A percentile compares a stretch with the other conserved stretches of the same genome.
Conservation (phyloP, 2,113 vertebrate species). For the Pardalotus punctatus region DNA sequence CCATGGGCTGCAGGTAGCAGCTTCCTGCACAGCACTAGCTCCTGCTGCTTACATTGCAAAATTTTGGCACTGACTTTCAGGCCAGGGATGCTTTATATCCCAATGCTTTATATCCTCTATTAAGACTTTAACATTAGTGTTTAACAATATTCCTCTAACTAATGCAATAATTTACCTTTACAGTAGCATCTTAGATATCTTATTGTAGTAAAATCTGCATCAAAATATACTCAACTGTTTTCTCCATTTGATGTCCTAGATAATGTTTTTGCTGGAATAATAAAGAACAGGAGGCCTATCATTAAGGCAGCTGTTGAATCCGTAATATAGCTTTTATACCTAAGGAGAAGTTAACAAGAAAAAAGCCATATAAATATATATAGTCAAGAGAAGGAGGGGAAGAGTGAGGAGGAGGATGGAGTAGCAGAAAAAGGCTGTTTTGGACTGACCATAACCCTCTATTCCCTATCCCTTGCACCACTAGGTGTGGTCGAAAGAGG, state of each 20-base stretch:
- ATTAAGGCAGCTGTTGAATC: constrained; percentile 89
- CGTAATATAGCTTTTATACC: constrained; percentile 78
- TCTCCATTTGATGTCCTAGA: constrained; percentile 73
- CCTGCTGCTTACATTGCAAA: neutral
- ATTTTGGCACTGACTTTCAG: neutral
- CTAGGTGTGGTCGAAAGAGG: neutral
- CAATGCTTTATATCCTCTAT: neutral
- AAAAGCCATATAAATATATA: neutral
- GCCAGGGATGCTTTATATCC: neutral
- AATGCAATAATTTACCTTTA: neutral
- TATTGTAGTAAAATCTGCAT: neutral
- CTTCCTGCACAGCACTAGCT: neutral
- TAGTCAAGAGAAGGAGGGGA: neutral
- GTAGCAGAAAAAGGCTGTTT: neutral
- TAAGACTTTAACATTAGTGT: neutral
- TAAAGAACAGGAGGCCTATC: constrained; percentile 86
- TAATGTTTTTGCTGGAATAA: constrained; percentile 81
- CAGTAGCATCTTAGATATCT: neutral
- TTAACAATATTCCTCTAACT: neutral
- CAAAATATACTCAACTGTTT: constrained; percentile 76
- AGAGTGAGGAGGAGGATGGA: neutral
- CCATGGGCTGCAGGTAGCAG: neutral
- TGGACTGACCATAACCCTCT: neutral
- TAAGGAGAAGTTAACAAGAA: constrained; percentile 54
- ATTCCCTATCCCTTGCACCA: fast-evolving